Percentiles rank a stretch among this genome's conserved stretches.
These are phyloP conservation scores for Ichneumoninae sp. DNA, from an alignment of 2,888 invertebrate genomes.

Conservation along the genomic window DNA sequence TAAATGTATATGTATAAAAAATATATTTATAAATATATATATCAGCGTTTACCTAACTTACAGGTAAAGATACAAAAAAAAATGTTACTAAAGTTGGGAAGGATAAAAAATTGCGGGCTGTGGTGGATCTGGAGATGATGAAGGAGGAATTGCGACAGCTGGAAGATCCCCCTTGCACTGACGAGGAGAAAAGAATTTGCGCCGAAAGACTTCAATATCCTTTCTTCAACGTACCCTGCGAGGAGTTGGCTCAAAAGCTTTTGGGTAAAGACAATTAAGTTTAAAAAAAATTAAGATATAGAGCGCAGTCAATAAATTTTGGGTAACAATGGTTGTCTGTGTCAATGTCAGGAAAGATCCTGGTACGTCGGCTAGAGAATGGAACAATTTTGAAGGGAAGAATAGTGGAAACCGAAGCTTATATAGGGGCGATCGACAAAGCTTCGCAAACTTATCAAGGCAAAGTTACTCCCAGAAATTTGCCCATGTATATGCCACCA, in stretches of 20 bases:
- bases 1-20: no score
- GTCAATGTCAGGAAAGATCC: conserved; percentile 85
- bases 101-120: conserved; percentile 66
- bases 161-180: conserved; percentile 80
- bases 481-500: conserved; percentile 90
- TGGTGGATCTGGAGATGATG: conserved; percentile 75
- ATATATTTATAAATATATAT: no score
- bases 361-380: conserved; percentile 86
- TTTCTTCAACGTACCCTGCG: conserved; percentile 84
- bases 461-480: conserved; percentile 87
- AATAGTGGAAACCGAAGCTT: conserved; percentile 91
- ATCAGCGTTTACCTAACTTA: background rate
- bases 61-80: conserved; percentile 56
- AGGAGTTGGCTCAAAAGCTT: conserved; percentile 86
- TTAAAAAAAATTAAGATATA: conserved; percentile 2
- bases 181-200: conserved; percentile 76
- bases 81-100: conserved; percentile 53
- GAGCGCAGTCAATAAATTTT: background rate
- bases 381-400: conserved; percentile 86
- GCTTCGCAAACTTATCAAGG: conserved; percentile 88
- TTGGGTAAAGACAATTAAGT: conserved; percentile 80
- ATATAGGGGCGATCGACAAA: conserved; percentile 88
- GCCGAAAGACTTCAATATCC: conserved; percentile 75
- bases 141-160: conserved; percentile 78
- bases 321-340: background rate